phyloP scores from a whole-genome alignment of 2,113 vertebrate genomes.

The Chionomys nivalis region DNA sequence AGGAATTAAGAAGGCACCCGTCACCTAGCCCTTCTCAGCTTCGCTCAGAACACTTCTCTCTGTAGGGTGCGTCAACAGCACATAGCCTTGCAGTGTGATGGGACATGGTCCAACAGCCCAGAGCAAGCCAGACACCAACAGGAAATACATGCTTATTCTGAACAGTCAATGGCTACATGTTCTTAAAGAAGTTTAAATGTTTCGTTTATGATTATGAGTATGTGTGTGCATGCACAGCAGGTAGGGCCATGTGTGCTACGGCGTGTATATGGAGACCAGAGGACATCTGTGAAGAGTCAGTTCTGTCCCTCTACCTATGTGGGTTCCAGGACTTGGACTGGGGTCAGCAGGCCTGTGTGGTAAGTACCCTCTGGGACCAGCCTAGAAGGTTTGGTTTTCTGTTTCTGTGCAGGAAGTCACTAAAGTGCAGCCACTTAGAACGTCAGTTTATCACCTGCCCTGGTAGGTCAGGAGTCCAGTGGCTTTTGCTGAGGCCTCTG shows the following conservation, averaged over 20 bases:
- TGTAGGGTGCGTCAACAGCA: not conserved
- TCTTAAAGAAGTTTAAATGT: not conserved
- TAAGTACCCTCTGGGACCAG: not conserved
- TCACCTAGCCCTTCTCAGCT: not conserved
- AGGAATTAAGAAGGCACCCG: not conserved
- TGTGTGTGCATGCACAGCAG: not conserved
- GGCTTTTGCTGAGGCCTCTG: not conserved
- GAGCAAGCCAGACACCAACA: not conserved
- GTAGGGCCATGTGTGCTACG: no score
- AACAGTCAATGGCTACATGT: not conserved
- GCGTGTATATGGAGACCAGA: not conserved
- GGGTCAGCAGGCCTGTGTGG: not conserved
- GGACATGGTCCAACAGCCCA: not conserved
- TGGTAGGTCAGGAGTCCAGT: not conserved
- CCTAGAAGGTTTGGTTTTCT: no score
- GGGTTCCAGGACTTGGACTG: not conserved
- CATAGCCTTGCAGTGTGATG: not conserved
- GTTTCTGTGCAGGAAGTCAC: not conserved
- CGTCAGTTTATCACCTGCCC: not conserved
- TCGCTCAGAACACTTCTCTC: not conserved
- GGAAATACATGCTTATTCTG: not conserved
- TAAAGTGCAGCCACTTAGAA: not conserved
- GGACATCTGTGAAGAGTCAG: not conserved
- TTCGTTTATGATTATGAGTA: not conserved
- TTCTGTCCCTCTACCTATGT: not conserved